Evolutionary conservation across 2,797 vertebrate genomes (phyloP), one percentile per base, ranked within the genome.

Genomic region (Lithobates sylvaticus): DNA sequence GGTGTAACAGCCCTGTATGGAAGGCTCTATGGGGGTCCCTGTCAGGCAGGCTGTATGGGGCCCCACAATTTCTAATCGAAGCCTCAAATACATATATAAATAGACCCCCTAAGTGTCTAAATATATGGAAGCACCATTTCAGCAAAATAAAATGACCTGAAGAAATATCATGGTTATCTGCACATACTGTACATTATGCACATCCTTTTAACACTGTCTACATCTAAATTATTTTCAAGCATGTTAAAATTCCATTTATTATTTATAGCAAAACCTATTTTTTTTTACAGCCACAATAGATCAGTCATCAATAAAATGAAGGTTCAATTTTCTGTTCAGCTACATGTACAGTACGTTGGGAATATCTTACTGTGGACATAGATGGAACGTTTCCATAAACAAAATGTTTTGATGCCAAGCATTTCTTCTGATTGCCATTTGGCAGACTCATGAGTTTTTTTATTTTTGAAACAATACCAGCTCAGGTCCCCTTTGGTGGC

Each of bases 381-480:
- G 16, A 29, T 26, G 50, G 54, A 42, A 23, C 36, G 58, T 23
- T 74, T 81, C 12, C 39, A 50, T 44, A 65, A 15, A 82, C n/a
- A 42, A 58, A 81, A 72, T 91, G 90, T 93, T 91, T 93, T 91
- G 91, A 92, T 91, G 90, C 89, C 89, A 72, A 91, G 91, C 91
- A 92, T 91, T 93, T 92, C 93, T 89, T 93, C 90, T 87, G 89
- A 89, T 91, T 93, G 92, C 90, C 91, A 90, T 92, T 87, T 89
- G 87, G 81, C 89, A 95, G 93, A 94, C 93, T 92, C 93, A 94
- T 92, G 94, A 94, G 92, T 39, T 39, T 94, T 93, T 92, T 92
- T 93, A 93, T 91, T 92, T 93, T 93, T 93, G 93, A 95, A 95
- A 94, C 93, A 94, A 93, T 93, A 92, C 93, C 92, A 94, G 92